Evolutionary conservation across 1,140 invertebrate genomes (phyloP).

Genomic region (Sogatella furcifera): DNA sequence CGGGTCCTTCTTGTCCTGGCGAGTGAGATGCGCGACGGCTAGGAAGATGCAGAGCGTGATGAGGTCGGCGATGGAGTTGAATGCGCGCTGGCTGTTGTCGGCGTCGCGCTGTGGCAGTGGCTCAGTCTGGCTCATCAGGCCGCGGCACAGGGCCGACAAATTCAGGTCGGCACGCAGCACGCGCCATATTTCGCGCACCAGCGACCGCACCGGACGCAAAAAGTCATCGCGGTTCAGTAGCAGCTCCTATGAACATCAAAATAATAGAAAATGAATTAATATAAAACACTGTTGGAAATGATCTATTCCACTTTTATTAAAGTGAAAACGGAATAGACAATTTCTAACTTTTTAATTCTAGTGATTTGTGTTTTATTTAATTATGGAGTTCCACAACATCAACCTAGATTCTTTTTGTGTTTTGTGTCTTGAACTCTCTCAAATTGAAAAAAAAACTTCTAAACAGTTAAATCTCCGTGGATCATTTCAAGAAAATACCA

Average conservation of each 20-base stretch:
- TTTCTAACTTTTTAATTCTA: too few relatives aligned
- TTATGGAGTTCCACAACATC: too few relatives aligned
- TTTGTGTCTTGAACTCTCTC: too few relatives aligned
- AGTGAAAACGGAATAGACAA: too few relatives aligned
- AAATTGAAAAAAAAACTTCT: too few relatives aligned
- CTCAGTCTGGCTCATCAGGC: conserved; percentile 50
- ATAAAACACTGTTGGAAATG: too few relatives aligned
- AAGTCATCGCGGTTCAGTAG: conserved; percentile 84
- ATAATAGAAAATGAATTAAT: too few relatives aligned
- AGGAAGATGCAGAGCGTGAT: conserved; percentile 77
- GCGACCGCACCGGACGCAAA: conserved; percentile 65
- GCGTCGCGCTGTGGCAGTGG: conserved; percentile 41
- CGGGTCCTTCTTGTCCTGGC: conserved; percentile 52
- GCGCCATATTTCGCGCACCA: conserved; percentile 72
- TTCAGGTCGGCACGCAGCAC: conserved; percentile 70
- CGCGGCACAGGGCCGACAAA: conserved; percentile 54
- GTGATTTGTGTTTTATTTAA: too few relatives aligned
- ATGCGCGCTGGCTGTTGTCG: conserved; percentile 71
- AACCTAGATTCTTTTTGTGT: too few relatives aligned
- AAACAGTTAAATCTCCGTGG: too few relatives aligned
- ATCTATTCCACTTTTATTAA: too few relatives aligned
- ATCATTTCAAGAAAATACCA: too few relatives aligned
- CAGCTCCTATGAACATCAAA: conserved; percentile 50
- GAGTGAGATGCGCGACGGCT: conserved; percentile 48
- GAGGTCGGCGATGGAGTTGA: conserved; percentile 72